Conservation (phyloP, 2,888 invertebrate species). For the Cryptus viduatorius region DNA sequence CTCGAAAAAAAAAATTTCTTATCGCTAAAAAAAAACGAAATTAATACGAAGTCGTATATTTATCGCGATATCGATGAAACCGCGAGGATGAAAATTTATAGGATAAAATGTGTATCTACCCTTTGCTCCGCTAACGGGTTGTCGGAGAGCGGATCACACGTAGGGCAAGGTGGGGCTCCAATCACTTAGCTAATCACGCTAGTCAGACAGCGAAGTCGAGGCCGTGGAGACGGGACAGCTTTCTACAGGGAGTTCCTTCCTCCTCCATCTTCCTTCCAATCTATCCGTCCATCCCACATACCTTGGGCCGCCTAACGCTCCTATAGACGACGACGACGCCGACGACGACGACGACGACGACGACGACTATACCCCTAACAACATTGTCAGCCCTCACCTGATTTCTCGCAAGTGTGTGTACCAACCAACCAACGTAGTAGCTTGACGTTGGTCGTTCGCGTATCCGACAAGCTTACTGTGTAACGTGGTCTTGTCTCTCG, state of each 20-base stretch:
- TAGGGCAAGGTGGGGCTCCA: conserved; percentile 76
- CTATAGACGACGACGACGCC: not conserved
- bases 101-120: not conserved
- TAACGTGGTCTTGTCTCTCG: conserved; percentile 31
- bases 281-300: conserved; percentile 25
- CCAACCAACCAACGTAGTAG: conserved; percentile 29
- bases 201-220: conserved; percentile 73
- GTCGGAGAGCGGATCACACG: conserved; percentile 40
- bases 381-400: conserved; percentile 45
- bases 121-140: conserved; percentile 8
- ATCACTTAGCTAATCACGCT: conserved; percentile 82
- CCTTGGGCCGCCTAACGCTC: conserved; percentile 7
- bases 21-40: too few relatives aligned
- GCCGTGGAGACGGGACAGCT: conserved; percentile 47
- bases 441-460: conserved; percentile 52
- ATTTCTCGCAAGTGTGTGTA: conserved; percentile 60
- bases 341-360: not conserved
- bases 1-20: too few relatives aligned
- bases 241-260: conserved; percentile 30
- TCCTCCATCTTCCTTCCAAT: conserved; percentile 22
- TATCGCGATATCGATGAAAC: not conserved
- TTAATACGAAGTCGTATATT: not conserved
- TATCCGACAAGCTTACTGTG: conserved; percentile 10
- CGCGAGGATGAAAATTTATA: not conserved
- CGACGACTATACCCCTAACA: not conserved